Base-by-base conservation (phyloP, 2,113 vertebrate species). In the Caranx melampygus region DNA sequence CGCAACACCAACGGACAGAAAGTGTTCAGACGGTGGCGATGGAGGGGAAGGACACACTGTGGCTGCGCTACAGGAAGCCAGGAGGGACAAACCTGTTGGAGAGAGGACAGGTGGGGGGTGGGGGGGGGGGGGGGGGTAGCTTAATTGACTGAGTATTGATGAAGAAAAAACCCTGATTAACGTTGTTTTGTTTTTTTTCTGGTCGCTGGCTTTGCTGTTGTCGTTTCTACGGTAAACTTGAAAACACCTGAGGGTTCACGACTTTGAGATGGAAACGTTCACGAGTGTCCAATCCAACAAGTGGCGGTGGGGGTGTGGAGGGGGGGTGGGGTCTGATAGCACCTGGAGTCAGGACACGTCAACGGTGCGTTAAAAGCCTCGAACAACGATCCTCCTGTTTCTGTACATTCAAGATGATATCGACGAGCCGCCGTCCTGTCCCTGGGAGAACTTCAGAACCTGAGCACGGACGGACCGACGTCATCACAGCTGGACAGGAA, bases 131-230 rank as follows among this genome's bases (percentile, higher is more conserved):
- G n/a, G n/a, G n/a, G n/a, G 64, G 5, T 82, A 88, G 78, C 83
- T 85, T 85, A 84, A 76, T 72, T 1, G 31, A 40, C 76, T 83
- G 73, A 75, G 66, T 49, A 75, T 79, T 40, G 0, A 85, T 82
- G 87, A 74, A 65, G 79, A 86, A 86, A 82, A 88, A 90, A 82
- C 90, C 89, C 89, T 89, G 90, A 91, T 87, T 90, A 62, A 33
- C 40, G n/a, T 44, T 31, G 20, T 51, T 58, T 55, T 26, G n/a
- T 52, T 7, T 1, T 51, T 10, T 52, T 59, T 63, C 33, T 75
- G 55, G 78, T 82, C 31, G 89, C 87, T 87, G 85, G 89, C 72
- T 88, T 85, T 12, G 47, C 60, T 75, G 78, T 87, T 72, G 82
- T 79, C 45, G 75, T 72, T 69, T 69, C 7, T 42, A 62, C 15